Conservation (phyloP, 2,113 vertebrate genomes). For the Cyprinodon brontotheroides region DNA sequence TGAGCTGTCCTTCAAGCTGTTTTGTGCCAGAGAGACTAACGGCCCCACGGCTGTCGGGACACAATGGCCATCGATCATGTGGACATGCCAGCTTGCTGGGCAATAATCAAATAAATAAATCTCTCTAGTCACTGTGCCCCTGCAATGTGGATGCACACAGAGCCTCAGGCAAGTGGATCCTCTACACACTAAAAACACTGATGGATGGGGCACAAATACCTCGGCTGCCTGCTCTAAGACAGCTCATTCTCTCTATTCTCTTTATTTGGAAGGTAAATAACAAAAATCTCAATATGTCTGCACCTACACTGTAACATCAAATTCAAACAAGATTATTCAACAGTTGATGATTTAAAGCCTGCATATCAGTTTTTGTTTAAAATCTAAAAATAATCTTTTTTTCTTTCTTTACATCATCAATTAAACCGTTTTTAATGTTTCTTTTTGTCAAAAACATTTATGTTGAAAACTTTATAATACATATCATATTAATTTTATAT, state of each 20-base stretch:
- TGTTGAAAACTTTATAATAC: too few species aligned
- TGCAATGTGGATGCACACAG: constrained; percentile 24
- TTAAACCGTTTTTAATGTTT: neutral
- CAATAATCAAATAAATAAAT: constrained; percentile 78
- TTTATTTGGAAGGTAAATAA: neutral
- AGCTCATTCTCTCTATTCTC: neutral
- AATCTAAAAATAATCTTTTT: neutral
- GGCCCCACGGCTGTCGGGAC: constrained; percentile 54
- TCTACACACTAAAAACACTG: constrained; percentile 23
- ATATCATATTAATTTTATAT: too few species aligned
- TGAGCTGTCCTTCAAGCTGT: constrained; percentile 68
- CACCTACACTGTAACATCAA: too few species aligned
- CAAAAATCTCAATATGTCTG: neutral
- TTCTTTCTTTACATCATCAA: too few species aligned
- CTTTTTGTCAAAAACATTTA: neutral
- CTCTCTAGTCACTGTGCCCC: constrained; percentile 41
- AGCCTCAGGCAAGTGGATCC: constrained; percentile 47
- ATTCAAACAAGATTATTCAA: too few species aligned
- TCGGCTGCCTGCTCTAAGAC: constrained; percentile 3
- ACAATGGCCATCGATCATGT: constrained; percentile 72
- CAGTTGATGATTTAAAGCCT: neutral
- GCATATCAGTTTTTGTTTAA: neutral
- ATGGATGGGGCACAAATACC: constrained; percentile 49
- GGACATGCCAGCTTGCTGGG: constrained; percentile 62
- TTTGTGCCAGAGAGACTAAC: constrained; percentile 59